A percentile compares a stretch with the other conserved stretches of the same genome.
phyloP scores from a whole-genome alignment of 2,113 vertebrate genomes.

The Sinocyclocheilus anophthalmus region DNA sequence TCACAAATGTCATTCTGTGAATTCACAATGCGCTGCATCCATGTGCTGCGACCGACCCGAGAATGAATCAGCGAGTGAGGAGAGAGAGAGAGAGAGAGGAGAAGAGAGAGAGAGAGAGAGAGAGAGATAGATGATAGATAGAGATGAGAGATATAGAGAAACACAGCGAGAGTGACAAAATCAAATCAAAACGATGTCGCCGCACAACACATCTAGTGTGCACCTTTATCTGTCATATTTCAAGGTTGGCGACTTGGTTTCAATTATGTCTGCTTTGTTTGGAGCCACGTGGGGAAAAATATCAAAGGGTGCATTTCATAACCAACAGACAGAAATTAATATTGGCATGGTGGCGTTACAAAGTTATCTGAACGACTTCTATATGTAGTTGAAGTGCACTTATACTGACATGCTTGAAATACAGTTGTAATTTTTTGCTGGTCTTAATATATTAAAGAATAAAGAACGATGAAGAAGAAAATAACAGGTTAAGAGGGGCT shows the following conservation, averaged over 20 bases:
- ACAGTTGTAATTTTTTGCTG: background rate
- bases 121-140: background rate
- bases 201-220: constrained; percentile 18
- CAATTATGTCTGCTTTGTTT: constrained; percentile 41
- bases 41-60: background rate
- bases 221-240: constrained; percentile 34
- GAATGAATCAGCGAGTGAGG: background rate
- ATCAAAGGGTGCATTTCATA: background rate
- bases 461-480: background rate
- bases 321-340: background rate
- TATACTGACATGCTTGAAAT: constrained; percentile 2
- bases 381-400: background rate
- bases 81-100: background rate
- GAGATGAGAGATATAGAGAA: constrained; percentile 17
- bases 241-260: constrained; percentile 22
- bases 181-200: constrained; percentile 41
- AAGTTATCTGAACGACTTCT: background rate
- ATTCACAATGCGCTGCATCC: constrained; percentile 28
- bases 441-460: background rate
- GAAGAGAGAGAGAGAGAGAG: background rate
- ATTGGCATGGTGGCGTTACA: background rate
- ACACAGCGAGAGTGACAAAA: constrained; percentile 29
- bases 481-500: background rate
- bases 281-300: background rate
- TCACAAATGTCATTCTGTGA: constrained; percentile 32